These are phyloP conservation scores for Trichogramma evanescens DNA, from an alignment of 2,888 invertebrate genomes.

Conservation along the genomic window DNA sequence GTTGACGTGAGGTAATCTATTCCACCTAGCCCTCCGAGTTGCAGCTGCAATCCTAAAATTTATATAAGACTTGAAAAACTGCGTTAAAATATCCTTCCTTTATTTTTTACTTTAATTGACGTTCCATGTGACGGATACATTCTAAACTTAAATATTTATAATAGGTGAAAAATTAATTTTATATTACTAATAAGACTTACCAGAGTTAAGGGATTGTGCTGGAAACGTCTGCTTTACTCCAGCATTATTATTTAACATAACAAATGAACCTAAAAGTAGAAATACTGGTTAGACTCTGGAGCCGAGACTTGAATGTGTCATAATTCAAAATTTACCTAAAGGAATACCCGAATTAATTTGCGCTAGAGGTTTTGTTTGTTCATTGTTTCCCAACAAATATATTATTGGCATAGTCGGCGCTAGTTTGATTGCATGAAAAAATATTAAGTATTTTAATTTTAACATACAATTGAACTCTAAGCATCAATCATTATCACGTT, in stretches of 20 bases:
- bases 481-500: neutral
- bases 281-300: neutral
- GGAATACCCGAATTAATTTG: neutral
- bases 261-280: conserved; percentile 10
- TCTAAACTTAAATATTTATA: too few relatives aligned
- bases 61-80: neutral
- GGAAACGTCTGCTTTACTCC: neutral
- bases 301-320: neutral
- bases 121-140: too few relatives aligned
- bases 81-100: conserved; percentile 2
- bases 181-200: conserved; percentile 18
- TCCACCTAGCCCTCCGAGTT: conserved; percentile 34
- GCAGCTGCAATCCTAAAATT: conserved; percentile 32
- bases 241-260: conserved; percentile 2
- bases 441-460: neutral
- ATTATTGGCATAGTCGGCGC: neutral
- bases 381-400: conserved; percentile 3
- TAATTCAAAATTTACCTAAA: conserved; percentile 7
- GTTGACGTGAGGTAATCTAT: conserved; percentile 34
- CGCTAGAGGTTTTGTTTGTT: conserved; percentile 1
- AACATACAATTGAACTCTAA: neutral
- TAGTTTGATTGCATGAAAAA: neutral
- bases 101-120: too few relatives aligned
- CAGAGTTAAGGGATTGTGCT: neutral
- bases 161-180: conserved; percentile 1